phyloP scores from a whole-genome alignment of 2,113 vertebrate species.

The Hepsetus odoe region DNA sequence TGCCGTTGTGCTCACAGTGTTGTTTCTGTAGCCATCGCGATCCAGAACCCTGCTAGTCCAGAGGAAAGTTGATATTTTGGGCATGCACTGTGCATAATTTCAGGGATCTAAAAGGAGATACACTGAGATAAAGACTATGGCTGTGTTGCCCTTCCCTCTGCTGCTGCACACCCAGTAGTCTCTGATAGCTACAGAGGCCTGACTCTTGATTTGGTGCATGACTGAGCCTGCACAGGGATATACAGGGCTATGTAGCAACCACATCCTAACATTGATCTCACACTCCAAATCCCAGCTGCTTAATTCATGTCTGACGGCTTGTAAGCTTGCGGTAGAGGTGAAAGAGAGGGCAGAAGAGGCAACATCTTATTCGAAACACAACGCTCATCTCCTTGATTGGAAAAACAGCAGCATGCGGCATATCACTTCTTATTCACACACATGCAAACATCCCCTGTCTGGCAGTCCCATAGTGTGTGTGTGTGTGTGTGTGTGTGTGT shows the following conservation, averaged over 20 bases:
- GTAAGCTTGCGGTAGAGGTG: conserved; percentile 29
- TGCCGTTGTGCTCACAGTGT: too few relatives aligned
- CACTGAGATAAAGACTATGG: conserved; percentile 8
- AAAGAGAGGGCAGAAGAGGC: conserved; percentile 8
- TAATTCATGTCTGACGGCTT: conserved; percentile 45
- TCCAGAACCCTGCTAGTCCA: too few relatives aligned
- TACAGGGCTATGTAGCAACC: background rate
- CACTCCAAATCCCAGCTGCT: conserved; percentile 29
- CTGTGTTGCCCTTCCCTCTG: background rate
- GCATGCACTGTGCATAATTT: too few relatives aligned
- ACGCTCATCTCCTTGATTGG: conserved; percentile 27
- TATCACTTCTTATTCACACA: conserved; percentile 23
- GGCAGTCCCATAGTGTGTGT: background rate
- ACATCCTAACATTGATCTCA: conserved; percentile 39
- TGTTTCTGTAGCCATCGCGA: too few relatives aligned
- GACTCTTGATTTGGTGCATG: background rate
- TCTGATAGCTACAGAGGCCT: background rate
- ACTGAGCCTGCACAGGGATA: background rate
- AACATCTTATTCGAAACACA: background rate
- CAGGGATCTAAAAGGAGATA: too few relatives aligned
- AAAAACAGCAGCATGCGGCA: conserved; percentile 46
- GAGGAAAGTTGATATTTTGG: too few relatives aligned
- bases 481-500: too few relatives aligned
- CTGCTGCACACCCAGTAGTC: too few relatives aligned
- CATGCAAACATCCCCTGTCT: conserved; percentile 14